Base-by-base conservation (phyloP, 2,113 vertebrate species). In the Hippolais icterina region DNA sequence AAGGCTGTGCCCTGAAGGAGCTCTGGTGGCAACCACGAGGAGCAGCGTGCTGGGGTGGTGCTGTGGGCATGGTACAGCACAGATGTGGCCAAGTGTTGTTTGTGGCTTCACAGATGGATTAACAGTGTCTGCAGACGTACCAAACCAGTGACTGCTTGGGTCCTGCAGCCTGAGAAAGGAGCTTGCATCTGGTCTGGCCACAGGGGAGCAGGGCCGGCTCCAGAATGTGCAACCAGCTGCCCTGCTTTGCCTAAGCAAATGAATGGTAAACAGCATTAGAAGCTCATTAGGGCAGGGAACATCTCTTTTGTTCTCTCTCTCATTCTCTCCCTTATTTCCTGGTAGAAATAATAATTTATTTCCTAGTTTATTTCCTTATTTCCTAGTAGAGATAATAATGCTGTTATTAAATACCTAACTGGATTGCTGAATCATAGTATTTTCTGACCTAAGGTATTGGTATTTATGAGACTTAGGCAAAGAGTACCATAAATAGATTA, bases 1-100 rank as follows among this genome's bases (percentile, higher is more conserved):
- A 12, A 25, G 52, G 69, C 41, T 81, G 50, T 0, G 3, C n/a
- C 66, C 41, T 18, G 17, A 8, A 52, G 72, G 57, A 47, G 13
- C 63, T 80, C 35, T 1, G 10, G 0, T 0, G 1, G 31, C 1
- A 28, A 3, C 33, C 77, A 10, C 0, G 2, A 31, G 44, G 49
- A 18, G n/a, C 72, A 63, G n/a, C 4, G 0, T 4, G 19, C 10
- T 21, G 44, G 39, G 53, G 7, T 27, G 64, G 8, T 44, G 53
- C 35, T 31, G 74, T 15, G 29, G 1, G 5, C 18, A 6, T 1
- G 3, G 0, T 2, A 3, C 22, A 14, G 83, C 35, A 14, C 83
- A 23, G 78, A 50, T 16, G 28, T 22, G 50, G 33, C 50, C 15
- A 0, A 44, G 1, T 6, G 8, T 42, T 54, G 6, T 20, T 25